Conservation (phyloP, 2,113 vertebrate species). For the Archocentrus centrarchus region DNA sequence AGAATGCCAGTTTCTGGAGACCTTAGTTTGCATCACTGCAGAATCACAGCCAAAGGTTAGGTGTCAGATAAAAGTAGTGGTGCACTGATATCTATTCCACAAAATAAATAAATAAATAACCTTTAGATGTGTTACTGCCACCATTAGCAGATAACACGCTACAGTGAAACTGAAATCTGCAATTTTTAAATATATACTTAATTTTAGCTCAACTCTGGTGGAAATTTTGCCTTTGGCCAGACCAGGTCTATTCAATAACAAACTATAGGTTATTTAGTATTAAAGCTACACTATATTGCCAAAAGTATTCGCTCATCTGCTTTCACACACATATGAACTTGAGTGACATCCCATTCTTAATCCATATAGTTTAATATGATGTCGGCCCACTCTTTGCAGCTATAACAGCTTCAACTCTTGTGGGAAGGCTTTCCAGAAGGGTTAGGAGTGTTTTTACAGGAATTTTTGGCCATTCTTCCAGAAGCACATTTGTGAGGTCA, state of each 20-base stretch:
- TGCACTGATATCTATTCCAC: not conserved
- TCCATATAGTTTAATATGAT: no score
- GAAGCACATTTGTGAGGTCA: no score
- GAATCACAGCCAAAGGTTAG: conserved; percentile 4
- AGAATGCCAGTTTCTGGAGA: conserved; percentile 61
- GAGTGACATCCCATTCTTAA: no score
- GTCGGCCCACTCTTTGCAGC: no score
- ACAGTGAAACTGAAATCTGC: not conserved
- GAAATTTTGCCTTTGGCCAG: no score
- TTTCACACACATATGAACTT: no score
- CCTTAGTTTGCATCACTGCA: conserved; percentile 22
- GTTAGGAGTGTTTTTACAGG: no score
- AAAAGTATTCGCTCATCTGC: no score
- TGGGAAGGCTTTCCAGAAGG: no score
- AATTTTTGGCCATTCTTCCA: no score
- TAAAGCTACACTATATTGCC: not conserved
- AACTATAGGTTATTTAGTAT: not conserved
- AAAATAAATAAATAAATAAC: not conserved
- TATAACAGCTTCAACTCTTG: no score
- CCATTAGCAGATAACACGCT: no score
- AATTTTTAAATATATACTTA: not conserved
- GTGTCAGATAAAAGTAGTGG: not conserved
- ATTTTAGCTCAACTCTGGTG: not conserved
- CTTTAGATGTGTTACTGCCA: not conserved
- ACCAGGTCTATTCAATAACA: not conserved